These are phyloP conservation scores for Penaeus indicus DNA, from an alignment of 1,140 invertebrate species.

Conservation along the genomic window DNA sequence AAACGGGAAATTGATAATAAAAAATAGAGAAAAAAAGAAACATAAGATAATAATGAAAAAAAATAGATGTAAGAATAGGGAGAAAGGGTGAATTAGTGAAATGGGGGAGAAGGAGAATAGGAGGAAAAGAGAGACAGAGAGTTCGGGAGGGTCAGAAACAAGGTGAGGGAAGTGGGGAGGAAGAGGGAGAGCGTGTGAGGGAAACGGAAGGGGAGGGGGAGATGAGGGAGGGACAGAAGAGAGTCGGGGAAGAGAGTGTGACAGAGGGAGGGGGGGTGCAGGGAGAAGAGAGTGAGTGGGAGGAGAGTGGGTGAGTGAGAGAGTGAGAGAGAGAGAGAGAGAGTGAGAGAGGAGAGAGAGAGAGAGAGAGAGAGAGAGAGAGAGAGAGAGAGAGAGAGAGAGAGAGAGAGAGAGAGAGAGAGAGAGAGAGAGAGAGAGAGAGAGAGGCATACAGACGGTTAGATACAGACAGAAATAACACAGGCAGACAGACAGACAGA, in stretches of 20 bases:
- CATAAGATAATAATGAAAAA: too few relatives aligned
- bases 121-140: not conserved
- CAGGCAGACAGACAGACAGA: not conserved
- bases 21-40: too few relatives aligned
- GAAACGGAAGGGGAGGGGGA: not conserved
- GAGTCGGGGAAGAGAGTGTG: too few relatives aligned
- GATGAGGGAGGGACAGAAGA: not conserved
- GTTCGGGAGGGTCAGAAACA: not conserved
- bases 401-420: not conserved
- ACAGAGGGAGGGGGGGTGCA: not conserved
- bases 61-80: not conserved
- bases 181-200: not conserved
- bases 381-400: not conserved
- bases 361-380: not conserved
- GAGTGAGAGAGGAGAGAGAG: not conserved
- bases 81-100: not conserved
- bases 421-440: not conserved
- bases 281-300: not conserved
- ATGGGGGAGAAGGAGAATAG: slow-evolving; percentile 2
- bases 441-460: not conserved
- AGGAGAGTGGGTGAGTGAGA: not conserved
- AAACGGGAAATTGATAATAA: not conserved
- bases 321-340: not conserved
- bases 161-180: not conserved
- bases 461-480: not conserved